These are phyloP conservation scores for Epicauta chinensis DNA, from an alignment of 1,140 invertebrate species.

Conservation along the genomic window DNA sequence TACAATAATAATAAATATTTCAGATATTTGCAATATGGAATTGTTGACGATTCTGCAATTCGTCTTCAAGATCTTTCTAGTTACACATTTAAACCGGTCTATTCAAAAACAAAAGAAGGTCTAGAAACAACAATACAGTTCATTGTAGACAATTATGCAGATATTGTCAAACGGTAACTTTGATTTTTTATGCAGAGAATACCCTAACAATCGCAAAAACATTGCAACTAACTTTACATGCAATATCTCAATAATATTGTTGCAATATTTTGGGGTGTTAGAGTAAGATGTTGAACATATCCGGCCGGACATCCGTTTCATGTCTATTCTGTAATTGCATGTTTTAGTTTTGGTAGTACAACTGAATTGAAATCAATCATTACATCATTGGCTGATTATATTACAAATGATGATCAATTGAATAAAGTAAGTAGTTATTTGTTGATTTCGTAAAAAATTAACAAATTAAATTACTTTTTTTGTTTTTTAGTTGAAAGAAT, in stretches of 20 bases:
- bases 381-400: constrained; percentile 10
- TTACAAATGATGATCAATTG: constrained; percentile 8
- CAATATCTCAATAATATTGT: too few species aligned
- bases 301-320: too few species aligned
- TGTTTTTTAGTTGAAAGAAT: not conserved
- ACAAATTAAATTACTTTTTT: too few species aligned
- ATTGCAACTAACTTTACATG: too few species aligned
- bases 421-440: constrained; percentile 2
- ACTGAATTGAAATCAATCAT: constrained; percentile 9
- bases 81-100: constrained; percentile 3
- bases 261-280: too few species aligned
- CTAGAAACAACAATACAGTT: too few species aligned
- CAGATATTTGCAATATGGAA: not conserved
- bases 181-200: constrained; percentile 47
- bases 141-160: too few species aligned
- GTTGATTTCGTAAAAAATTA: not conserved
- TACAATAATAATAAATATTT: constrained; percentile 40
- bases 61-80: constrained; percentile 8
- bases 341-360: constrained; percentile 6
- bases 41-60: not conserved
- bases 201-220: constrained; percentile 43
- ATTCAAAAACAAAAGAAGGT: too few species aligned
- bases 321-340: not conserved
- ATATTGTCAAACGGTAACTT: too few species aligned
- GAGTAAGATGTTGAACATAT: too few species aligned